phyloP scores from a whole-genome alignment of 2,888 invertebrate genomes.

The Molorchus minor region DNA sequence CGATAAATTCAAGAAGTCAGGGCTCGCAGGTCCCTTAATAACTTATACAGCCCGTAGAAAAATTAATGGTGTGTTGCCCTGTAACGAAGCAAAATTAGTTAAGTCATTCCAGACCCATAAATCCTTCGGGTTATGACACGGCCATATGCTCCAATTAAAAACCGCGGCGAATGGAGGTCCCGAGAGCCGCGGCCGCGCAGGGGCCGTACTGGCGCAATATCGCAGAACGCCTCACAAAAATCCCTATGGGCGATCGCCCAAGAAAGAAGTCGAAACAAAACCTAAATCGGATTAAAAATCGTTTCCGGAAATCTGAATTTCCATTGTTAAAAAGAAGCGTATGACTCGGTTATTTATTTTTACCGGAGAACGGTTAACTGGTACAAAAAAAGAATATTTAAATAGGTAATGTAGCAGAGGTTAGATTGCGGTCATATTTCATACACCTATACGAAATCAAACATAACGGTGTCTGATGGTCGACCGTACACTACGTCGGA shows the following conservation, averaged over 20 bases:
- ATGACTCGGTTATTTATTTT: slow-evolving; percentile 1
- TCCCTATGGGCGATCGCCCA: not conserved
- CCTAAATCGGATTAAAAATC: too few species aligned
- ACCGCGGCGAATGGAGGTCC: slow-evolving; percentile 29
- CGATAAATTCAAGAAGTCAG: slow-evolving; percentile 29
- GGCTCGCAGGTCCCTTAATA: slow-evolving; percentile 20
- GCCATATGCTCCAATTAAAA: slow-evolving; percentile 59
- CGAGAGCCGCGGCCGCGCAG: not conserved
- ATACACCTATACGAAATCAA: not conserved
- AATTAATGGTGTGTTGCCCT: slow-evolving; percentile 54
- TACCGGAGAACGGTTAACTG: not conserved
- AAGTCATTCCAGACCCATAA: slow-evolving; percentile 55
- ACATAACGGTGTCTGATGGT: not conserved
- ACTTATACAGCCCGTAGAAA: slow-evolving; percentile 38
- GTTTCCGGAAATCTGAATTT: too few species aligned
- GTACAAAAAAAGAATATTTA: not conserved
- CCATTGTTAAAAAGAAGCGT: too few species aligned
- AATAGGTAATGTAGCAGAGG: not conserved
- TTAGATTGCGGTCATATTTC: not conserved
- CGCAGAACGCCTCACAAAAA: not conserved
- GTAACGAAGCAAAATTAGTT: slow-evolving; percentile 53
- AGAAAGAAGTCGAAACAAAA: not conserved
- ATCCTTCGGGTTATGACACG: slow-evolving; percentile 55
- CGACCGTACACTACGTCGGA: too few species aligned
- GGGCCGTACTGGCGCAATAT: slow-evolving; percentile 10